A percentile compares a stretch with the other conserved stretches of the same genome.
Conservation (phyloP, 2,113 vertebrate genomes). For the Gobio gobio region DNA sequence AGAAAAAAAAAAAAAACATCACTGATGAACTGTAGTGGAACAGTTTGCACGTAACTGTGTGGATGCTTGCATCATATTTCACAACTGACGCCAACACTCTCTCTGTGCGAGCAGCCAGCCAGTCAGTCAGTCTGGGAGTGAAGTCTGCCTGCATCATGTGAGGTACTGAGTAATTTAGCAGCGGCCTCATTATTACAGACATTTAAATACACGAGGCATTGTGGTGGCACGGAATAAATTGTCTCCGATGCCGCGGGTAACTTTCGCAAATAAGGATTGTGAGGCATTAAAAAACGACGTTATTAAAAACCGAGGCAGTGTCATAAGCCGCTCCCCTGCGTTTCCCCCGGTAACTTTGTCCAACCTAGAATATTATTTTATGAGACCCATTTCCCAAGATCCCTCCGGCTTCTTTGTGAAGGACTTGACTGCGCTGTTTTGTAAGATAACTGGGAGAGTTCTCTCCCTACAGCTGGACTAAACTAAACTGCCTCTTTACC, state of each 20-base stretch:
- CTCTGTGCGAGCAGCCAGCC: conserved; percentile 12
- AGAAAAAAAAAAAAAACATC: background rate
- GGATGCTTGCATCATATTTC: conserved; percentile 47
- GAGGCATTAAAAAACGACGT: conserved; percentile 32
- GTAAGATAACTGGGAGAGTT: conserved; percentile 67
- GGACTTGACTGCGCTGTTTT: conserved; percentile 61
- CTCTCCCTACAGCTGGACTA: conserved; percentile 62
- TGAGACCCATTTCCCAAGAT: conserved; percentile 59
- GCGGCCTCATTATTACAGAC: conserved; percentile 54
- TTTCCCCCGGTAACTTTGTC: conserved; percentile 54
- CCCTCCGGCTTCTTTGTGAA: conserved; percentile 57
- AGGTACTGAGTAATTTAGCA: conserved; percentile 47
- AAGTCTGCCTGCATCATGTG: conserved; percentile 39
- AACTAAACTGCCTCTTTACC: conserved; percentile 68
- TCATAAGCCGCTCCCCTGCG: conserved; percentile 51
- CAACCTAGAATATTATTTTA: conserved; percentile 63
- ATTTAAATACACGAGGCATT: conserved; percentile 52
- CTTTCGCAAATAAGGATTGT: conserved; percentile 47
- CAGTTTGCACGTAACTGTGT: conserved; percentile 44
- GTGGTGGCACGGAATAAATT: conserved; percentile 47
- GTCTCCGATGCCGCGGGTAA: conserved; percentile 50
- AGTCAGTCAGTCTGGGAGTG: conserved; percentile 21
- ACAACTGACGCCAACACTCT: conserved; percentile 14
- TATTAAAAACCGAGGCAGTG: conserved; percentile 56
- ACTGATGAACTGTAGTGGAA: conserved; percentile 12